A percentile compares a stretch with the other conserved stretches of the same genome.
These are phyloP conservation scores for Geophilus truncorum DNA, from an alignment of 2,888 invertebrate species.

Conservation along the genomic window DNA sequence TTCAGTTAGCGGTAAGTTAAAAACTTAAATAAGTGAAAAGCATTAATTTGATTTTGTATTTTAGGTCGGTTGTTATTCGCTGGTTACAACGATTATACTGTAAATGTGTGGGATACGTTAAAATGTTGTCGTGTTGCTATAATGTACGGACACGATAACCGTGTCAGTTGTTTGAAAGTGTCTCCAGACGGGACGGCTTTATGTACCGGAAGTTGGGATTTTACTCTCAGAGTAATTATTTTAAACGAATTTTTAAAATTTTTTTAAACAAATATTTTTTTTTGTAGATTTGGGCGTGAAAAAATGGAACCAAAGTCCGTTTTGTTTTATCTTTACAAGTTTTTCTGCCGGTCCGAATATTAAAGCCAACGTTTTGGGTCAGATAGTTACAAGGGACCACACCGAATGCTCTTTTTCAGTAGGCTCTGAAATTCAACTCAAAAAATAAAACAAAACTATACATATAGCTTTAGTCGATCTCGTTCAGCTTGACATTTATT, in stretches of 20 bases:
- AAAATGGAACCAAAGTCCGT: neutral
- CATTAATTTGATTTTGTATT: constrained; percentile 33
- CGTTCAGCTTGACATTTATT: neutral
- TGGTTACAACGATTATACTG: constrained; percentile 97
- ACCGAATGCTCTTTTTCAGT: neutral
- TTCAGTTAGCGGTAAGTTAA: constrained; percentile 67
- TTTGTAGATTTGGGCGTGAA: constrained; percentile 35
- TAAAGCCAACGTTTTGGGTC: neutral
- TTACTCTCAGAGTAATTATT: constrained; percentile 69
- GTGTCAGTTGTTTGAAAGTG: constrained; percentile 83
- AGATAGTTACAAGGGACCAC: neutral
- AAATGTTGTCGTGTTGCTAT: constrained; percentile 85
- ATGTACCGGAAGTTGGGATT: constrained; percentile 96
- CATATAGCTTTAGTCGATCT: neutral
- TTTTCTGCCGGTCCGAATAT: neutral
- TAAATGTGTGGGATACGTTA: constrained; percentile 97
- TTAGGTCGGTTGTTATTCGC: constrained; percentile 88
- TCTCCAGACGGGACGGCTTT: constrained; percentile 97
- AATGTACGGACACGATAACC: constrained; percentile 92
- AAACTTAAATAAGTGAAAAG: neutral
- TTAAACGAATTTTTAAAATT: constrained; percentile 40
- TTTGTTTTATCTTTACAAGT: neutral
- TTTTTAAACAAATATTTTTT: neutral
- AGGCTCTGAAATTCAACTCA: neutral
- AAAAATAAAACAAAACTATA: neutral